Base-by-base conservation (phyloP, 37 sponge, comb jelly and placozoan species). In the Corticium candelabrum region DNA sequence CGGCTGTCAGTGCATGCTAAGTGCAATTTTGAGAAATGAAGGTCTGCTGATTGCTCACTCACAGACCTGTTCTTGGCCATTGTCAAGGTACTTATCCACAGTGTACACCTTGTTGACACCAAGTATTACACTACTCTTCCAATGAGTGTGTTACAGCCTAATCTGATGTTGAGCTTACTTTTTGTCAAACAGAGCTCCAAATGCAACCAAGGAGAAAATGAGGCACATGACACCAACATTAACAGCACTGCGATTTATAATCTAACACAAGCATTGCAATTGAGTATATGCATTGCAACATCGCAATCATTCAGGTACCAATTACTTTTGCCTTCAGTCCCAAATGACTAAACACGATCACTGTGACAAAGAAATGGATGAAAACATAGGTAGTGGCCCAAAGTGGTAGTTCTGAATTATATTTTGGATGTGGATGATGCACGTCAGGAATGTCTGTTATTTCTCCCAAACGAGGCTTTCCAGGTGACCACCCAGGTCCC, bases 401-500 rank as follows among this genome's bases (percentile, higher is more conserved):
- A 2, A 15, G 38, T n/a, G 89, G 87, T 32, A 67, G 67, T 2
- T 37, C 30, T 32, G 37, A 32, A 77, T 85, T 79, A 68, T 86
- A 88, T 32, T 83, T 80, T 2, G 73, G n/a, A 27, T 73, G 70
- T 77, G 81, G 77, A 3, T 77, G 70, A 35, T 81, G 37, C 34
- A 87, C 79, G 70, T 84, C 81, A 31, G 88, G 84, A 3, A 87
- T 31, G 1, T 37, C 74, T 7, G 35, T 75, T 21, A 67, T 38
- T 38, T 86, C 82, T 7, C 96, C 96, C 35, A 95, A 79, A 34
- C 93, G 80, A 27, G 86, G 86, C 68, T 86, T 82, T 29, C 96
- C 96, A 37, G 91, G 88, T n/a, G 87, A 38, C 93, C 93, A 96
- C 0, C 96, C 94, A 1, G 96, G 93, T 34, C 90, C 93, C 37